phyloP scores from a whole-genome alignment of 1,140 invertebrate species.

The Drosophila lini region DNA sequence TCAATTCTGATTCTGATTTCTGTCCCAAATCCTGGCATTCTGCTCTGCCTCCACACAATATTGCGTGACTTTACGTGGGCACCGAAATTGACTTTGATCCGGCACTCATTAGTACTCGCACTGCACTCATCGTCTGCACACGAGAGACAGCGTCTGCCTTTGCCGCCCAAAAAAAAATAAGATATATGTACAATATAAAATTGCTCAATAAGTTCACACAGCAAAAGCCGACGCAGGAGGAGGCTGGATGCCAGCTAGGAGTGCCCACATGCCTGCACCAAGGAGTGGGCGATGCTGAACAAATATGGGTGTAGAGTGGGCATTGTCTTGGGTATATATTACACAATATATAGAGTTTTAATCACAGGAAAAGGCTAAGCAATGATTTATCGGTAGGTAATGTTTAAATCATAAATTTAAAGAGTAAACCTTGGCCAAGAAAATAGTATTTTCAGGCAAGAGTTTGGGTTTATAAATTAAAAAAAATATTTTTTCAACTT shows the following conservation, averaged over 20 bases:
- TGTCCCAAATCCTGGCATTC: conserved; percentile 42
- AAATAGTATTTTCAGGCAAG: background rate
- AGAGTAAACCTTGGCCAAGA: background rate
- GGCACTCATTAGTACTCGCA: conserved; percentile 73
- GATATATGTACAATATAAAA: conserved; percentile 16
- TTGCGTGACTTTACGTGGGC: conserved; percentile 72
- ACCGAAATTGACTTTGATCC: conserved; percentile 70
- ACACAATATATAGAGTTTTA: background rate
- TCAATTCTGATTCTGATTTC: conserved; percentile 19
- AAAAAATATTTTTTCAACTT: background rate
- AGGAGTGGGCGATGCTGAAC: conserved; percentile 47
- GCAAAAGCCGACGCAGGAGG: conserved; percentile 19
- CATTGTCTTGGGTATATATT: conserved; percentile 13
- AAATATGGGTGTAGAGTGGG: conserved; percentile 22
- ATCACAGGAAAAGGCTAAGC: background rate
- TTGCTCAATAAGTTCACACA: conserved; percentile 66
- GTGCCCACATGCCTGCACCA: conserved; percentile 42
- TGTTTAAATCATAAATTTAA: background rate
- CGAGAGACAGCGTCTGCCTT: conserved; percentile 4
- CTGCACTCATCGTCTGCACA: conserved; percentile 51
- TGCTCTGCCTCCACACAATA: conserved; percentile 36
- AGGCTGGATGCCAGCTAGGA: conserved; percentile 59
- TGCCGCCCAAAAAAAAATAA: conserved; percentile 24
- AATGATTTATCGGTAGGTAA: background rate
- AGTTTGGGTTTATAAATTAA: background rate